Base-by-base conservation (phyloP, 1,140 invertebrate species). In the Drosophila mojavensis region DNA sequence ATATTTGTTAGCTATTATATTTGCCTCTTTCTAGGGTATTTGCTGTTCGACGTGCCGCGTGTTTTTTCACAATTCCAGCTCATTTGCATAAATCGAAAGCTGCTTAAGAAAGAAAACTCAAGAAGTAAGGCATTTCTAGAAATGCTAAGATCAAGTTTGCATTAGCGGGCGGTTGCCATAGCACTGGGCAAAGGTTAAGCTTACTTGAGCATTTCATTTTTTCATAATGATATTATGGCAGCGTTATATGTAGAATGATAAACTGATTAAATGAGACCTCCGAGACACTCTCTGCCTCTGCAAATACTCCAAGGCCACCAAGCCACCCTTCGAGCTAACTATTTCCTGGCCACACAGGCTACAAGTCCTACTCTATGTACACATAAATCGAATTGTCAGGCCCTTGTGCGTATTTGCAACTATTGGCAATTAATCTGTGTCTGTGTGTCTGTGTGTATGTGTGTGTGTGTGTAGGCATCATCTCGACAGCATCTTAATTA, bases 401-500 rank as follows among this genome's bases (percentile, higher is more conserved):
- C 41, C 30, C n/a, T 28, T 15, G 58, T 30, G 13, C 41, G 55
- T 41, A 10, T 39, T 9, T 20, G 20, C 6, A 30, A 9, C 56
- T 55, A 68, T 62, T 61, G 58, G 51, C 60, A 43, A 68, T 69
- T 69, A 68, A 74, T 74, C 45, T 79, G 67, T 68, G 50, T 26
- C 13, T 56, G 50, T 30, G 26, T 56, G 33, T 33, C 7, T 17
- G 15, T 56, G 50, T 30, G 26, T 79, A 62, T 68, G 50, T 26
- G 15, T 56, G 50, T 30, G 26, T 56, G 33, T 33, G 33, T 59
- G 36, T 17, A 54, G 36, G 13, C 28, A 59, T 59, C 67, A 70
- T 28, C 72, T 79, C 43, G 83, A 86, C 83, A 86, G 83, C 76
- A 89, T 86, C 84, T 86, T 86, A 86, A 86, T 86, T 86, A 86